Conservation (phyloP, 1,140 invertebrate genomes). For the Colletes latitarsis region DNA sequence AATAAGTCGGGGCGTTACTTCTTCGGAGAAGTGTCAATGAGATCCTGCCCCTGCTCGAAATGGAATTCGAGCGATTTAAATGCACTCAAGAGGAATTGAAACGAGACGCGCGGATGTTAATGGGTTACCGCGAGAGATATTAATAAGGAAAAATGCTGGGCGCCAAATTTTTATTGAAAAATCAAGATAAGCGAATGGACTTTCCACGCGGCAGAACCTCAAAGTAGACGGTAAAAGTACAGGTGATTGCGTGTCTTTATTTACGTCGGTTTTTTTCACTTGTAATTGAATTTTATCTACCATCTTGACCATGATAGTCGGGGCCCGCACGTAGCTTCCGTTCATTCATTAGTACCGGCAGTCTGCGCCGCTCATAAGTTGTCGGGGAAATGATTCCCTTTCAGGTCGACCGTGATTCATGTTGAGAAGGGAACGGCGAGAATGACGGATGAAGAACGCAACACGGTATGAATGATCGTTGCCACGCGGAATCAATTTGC, state of each 20-base stretch:
- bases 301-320: constrained; percentile 56
- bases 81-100: too few species aligned
- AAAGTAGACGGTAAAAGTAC: constrained; percentile 23
- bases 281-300: constrained; percentile 64
- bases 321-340: constrained; percentile 52
- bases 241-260: constrained; percentile 49
- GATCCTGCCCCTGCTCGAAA: neutral
- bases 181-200: neutral
- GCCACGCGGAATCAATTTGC: constrained; percentile 42
- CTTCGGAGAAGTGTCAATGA: neutral
- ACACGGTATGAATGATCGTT: constrained; percentile 46
- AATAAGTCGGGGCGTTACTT: neutral
- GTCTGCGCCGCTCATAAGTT: constrained; percentile 44
- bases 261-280: constrained; percentile 38
- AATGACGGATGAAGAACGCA: constrained; percentile 51
- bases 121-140: too few species aligned
- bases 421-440: constrained; percentile 29
- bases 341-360: constrained; percentile 50
- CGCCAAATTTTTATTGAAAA: neutral
- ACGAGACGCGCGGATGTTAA: too few species aligned
- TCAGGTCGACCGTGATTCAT: constrained; percentile 38
- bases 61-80: neutral
- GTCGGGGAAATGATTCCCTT: constrained; percentile 39
- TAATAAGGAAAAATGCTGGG: too few species aligned
- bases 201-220: constrained; percentile 26